phyloP scores from a whole-genome alignment of 2,113 vertebrate species.

The Coptodon bakossiorum region DNA sequence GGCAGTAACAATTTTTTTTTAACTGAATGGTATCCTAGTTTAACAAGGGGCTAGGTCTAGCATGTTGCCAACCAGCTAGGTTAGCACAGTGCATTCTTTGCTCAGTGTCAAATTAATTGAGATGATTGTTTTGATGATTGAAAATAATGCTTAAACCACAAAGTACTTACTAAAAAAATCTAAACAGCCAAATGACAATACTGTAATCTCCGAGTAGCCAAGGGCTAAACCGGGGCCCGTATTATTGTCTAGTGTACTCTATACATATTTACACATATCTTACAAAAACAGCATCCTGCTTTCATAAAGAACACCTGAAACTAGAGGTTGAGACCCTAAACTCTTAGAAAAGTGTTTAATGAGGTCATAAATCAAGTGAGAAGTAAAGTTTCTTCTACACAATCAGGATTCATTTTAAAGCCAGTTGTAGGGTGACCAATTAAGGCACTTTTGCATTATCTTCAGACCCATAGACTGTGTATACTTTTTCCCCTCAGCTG shows the following conservation, averaged over 20 bases:
- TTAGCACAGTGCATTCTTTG: background rate
- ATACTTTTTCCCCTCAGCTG: background rate
- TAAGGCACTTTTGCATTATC: background rate
- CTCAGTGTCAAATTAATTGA: background rate
- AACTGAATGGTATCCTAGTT: background rate
- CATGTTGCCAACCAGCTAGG: background rate
- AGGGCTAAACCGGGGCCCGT: rapidly evolving
- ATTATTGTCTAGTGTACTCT: background rate
- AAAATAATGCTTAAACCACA: background rate
- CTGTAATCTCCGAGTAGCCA: background rate
- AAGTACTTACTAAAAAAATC: background rate
- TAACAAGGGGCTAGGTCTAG: background rate
- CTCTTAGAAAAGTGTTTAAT: background rate
- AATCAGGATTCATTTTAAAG: background rate
- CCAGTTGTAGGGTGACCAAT: background rate
- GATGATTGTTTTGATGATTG: background rate
- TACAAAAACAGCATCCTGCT: background rate
- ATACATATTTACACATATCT: background rate
- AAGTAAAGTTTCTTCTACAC: background rate
- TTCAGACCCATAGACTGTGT: background rate
- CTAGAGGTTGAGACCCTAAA: background rate
- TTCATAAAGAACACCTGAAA: background rate
- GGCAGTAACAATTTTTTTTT: background rate
- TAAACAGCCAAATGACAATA: background rate
- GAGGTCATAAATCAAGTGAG: background rate